Percentiles rank a stretch among this genome's conserved stretches.
These are phyloP conservation scores for Lethocerus indicus DNA, from an alignment of 1,140 invertebrate species.

Conservation along the genomic window DNA sequence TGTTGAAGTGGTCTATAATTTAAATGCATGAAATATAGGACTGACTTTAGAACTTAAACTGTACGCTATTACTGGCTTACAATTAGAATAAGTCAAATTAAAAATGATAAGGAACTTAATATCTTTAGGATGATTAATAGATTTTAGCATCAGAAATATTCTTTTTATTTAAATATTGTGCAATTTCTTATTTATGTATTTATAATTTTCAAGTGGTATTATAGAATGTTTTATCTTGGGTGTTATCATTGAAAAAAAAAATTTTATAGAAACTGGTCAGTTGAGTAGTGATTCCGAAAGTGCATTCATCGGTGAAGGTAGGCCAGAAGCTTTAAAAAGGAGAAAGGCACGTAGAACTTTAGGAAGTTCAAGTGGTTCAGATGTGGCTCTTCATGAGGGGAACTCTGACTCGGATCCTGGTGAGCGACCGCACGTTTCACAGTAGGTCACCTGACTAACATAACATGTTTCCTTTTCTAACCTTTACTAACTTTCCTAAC, in stretches of 20 bases:
- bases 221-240: neutral
- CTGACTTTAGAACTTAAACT: too few species aligned
- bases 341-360: conserved; percentile 21
- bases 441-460: too few species aligned
- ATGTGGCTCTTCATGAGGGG: conserved; percentile 41
- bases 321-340: conserved; percentile 4
- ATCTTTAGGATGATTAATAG: neutral
- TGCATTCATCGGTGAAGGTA: conserved; percentile 7
- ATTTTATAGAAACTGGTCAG: conserved; percentile 1
- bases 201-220: neutral
- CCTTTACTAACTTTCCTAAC: too few species aligned
- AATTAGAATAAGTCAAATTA: too few species aligned
- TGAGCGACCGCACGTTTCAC: too few species aligned
- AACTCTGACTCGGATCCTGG: conserved; percentile 26
- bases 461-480: too few species aligned
- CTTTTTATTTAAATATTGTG: neutral
- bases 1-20: too few species aligned
- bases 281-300: conserved; percentile 16
- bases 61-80: too few species aligned
- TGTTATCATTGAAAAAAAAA: neutral
- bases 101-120: neutral
- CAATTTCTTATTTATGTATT: neutral
- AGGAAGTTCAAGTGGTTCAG: conserved; percentile 42
- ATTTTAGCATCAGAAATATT: neutral
- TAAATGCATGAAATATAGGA: too few species aligned